Base-by-base conservation (phyloP, 2,113 vertebrate genomes). In the Chrysochloris asiatica region DNA sequence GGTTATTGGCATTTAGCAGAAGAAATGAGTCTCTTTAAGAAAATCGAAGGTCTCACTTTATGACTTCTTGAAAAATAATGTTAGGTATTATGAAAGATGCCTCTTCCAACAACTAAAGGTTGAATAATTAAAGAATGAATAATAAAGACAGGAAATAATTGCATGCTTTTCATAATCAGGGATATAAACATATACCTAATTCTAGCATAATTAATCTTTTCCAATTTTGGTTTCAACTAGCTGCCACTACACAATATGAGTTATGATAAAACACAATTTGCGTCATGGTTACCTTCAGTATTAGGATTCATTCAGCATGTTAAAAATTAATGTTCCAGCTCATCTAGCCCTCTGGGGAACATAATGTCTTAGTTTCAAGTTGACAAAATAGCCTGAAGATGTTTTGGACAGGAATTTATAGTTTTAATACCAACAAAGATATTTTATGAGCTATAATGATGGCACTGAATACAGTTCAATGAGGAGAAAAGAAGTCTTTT, bases 251-350 rank as follows among this genome's bases (percentile, higher is more conserved):
- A 8, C 45, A 94, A 86, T 16, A 0, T 54, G 78, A 96, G 59
- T 85, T 95, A 72, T 76, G 69, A 94, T 88, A 43, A 88, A 95
- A 86, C 89, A 71, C 63, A 87, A 90, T 96, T 93, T 92, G 89
- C 90, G 92, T 95, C 6, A 19, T 61, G 33, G 88, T 95, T 83
- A 90, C 75, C 93, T 96, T 90, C 50, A 82, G 33, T 50, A 77
- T 83, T 69, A 79, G 76, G 33, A 63, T 84, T 59, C 19, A 71
- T 94, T 93, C 36, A 88, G 26, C 92, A 92, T 88, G 65, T 92
- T 95, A 95, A 96, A 95, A 95, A 75, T 84, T 93, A 94, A 95
- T 75, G 65, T 94, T 89, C 92, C 95, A 90, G 80, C 67, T 89
- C 56, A 16, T 73, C 48, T 71, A 89, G 83, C 65, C 86, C 93